Base-by-base conservation (phyloP, 2,797 vertebrate genomes). In the Chloroceryle inda region DNA sequence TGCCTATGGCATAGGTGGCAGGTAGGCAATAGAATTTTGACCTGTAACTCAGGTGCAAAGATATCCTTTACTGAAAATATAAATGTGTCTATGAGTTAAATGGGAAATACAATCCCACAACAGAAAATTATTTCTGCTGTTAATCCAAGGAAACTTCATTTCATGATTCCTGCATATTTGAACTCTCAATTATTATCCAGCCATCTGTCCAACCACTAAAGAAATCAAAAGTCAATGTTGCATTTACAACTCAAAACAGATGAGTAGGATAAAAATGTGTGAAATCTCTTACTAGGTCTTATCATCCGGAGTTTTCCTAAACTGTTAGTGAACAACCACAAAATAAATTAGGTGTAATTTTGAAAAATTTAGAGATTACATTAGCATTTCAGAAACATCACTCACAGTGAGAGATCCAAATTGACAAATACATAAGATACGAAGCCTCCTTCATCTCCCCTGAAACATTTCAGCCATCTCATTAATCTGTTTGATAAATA, bases 331-430 rank as follows among this genome's bases (percentile, higher is more conserved):
- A 92, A 85, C n/a, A 90, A 62, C 72, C 90, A 97, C 92, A 94
- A 95, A 84, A 94, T 91, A 95, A 96, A 97, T 96, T 88, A 91
- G 56, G 71, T 82, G 63, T 79, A 84, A 91, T 97, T 97, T 96
- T 85, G 78, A 96, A 93, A 95, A 94, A 96, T 97, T 97, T 96
- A 97, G 92, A 94, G 92, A 85, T 92, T 56, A 73, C 72, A 89
- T 92, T 97, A 96, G 95, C 96, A 81, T 96, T 95, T 91, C 17
- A 50, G 68, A 96, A 96, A 82, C 89, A 95, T 79, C 56, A 53
- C 23, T 96, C 94, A 93, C 89, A 83, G 58, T 88, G 66, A 95
- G 84, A 85, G 56, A 45, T 92, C 80, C 83, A 84, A 96, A 91
- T 78, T 77, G 56, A 91, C 68, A 29, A 0, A 85, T 92, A 95